Evolutionary conservation across 2,888 invertebrate species (phyloP).

Genomic region (Unio delphinus): DNA sequence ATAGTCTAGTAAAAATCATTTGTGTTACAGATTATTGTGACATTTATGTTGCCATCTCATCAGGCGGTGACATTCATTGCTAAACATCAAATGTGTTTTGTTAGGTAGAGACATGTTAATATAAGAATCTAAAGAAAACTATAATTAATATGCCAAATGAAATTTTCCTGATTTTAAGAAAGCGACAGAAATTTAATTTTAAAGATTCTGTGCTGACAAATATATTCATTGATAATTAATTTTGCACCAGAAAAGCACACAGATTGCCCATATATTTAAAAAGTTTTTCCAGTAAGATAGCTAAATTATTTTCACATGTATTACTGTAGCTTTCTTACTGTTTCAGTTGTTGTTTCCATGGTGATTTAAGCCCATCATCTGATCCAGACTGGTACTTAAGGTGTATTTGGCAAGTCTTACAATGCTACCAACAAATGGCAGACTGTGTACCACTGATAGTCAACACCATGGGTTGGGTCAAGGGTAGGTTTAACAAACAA

Average conservation of each 20-base stretch:
- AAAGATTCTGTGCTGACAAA: too few relatives aligned
- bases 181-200: too few relatives aligned
- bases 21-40: too few relatives aligned
- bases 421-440: constrained; percentile 37
- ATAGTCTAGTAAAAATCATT: too few relatives aligned
- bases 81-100: too few relatives aligned
- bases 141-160: too few relatives aligned
- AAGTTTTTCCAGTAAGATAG: background rate
- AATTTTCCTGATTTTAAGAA: too few relatives aligned
- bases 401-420: constrained; percentile 45
- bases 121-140: too few relatives aligned
- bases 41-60: too few relatives aligned
- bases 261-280: background rate
- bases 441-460: constrained; percentile 55
- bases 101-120: too few relatives aligned
- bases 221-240: too few relatives aligned
- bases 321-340: background rate
- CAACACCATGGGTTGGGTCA: constrained; percentile 70
- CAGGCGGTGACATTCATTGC: too few relatives aligned
- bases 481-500: constrained; percentile 46
- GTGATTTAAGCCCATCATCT: constrained; percentile 51
- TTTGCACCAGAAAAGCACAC: background rate
- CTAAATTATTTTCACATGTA: background rate
- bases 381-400: constrained; percentile 57
- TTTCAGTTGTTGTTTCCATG: constrained; percentile 58